Base-by-base conservation (phyloP, 2,797 vertebrate genomes). In the Schizothorax lantsangensis region DNA sequence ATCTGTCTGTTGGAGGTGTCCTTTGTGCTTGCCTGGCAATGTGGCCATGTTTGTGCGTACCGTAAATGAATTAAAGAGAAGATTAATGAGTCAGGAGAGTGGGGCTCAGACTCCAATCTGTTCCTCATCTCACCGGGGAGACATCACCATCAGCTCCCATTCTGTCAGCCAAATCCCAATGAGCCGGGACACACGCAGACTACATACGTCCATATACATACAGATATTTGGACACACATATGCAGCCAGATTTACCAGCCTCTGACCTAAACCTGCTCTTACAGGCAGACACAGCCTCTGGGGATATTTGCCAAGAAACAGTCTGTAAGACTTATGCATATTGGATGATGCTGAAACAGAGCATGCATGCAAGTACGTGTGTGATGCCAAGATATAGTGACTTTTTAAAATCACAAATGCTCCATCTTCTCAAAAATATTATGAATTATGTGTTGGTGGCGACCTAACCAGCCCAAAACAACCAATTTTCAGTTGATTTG, bases 41-140 rank as follows among this genome's bases (percentile, higher is more conserved):
- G 88, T 81, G 85, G 64, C 69, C 36, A 47, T 86, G 62, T 89
- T 59, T 83, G 85, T 86, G 45, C 38, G 73, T 69, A 45, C 38
- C 21, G 30, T 91, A 92, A 90, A 94, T 94, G 93, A 95, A 94
- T 95, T 94, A 95, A 95, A 95, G 91, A 94, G 69, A 86, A 95
- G 94, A 95, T 95, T 95, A 95, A 95, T 95, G 92, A 95, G 93
- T 94, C 92, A 94, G 93, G 92, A 94, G 92, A 91, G 85, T 90
- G 89, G 91, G 93, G 92, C 91, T 93, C 93, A 93, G 93, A 93
- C 93, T 91, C 91, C 94, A 94, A 94, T 94, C 94, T 95, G 94
- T 94, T 95, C 93, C 83, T 79, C 82, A 91, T 80, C 91, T 84
- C 89, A 91, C 92, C 90, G 86, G 89, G 89, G 92, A 92, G 92